Conservation (phyloP, 1,140 invertebrate species). For the Ceratina calcarata region DNA sequence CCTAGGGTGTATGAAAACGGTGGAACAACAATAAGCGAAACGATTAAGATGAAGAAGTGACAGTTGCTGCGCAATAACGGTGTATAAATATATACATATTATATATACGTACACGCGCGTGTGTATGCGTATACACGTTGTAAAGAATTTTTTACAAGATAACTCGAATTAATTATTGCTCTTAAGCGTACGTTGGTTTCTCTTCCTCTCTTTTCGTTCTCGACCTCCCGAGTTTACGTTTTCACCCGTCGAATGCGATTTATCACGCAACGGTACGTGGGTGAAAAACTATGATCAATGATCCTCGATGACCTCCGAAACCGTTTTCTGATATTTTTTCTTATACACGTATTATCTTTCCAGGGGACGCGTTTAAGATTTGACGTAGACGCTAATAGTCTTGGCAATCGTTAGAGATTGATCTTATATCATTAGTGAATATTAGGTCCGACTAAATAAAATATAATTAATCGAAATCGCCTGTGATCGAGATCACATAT, state of each 20-base stretch:
- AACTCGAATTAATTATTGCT: conserved; percentile 59
- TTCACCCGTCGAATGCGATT: conserved; percentile 12
- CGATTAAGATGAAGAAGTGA: not conserved
- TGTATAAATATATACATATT: conserved; percentile 53
- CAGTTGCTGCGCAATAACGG: conserved; percentile 60
- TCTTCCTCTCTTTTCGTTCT: conserved; percentile 62
- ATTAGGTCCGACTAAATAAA: not conserved
- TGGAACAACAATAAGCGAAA: not conserved
- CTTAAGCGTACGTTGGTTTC: conserved; percentile 55
- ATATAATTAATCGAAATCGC: not conserved
- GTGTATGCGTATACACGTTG: conserved; percentile 46
- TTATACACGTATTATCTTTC: no score
- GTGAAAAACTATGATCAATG: conserved; percentile 28
- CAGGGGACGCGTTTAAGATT: not conserved
- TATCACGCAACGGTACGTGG: conserved; percentile 22
- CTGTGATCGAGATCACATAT: not conserved
- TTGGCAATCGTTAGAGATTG: not conserved
- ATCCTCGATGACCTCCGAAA: not conserved
- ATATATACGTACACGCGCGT: conserved; percentile 30
- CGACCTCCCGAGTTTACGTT: conserved; percentile 48
- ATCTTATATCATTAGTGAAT: not conserved
- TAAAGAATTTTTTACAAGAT: conserved; percentile 65
- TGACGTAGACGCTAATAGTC: not conserved
- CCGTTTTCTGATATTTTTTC: not conserved
- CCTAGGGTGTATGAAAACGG: conserved; percentile 2